phyloP scores from a whole-genome alignment of 1,140 invertebrate species.

The Chrysoperla carnea region DNA sequence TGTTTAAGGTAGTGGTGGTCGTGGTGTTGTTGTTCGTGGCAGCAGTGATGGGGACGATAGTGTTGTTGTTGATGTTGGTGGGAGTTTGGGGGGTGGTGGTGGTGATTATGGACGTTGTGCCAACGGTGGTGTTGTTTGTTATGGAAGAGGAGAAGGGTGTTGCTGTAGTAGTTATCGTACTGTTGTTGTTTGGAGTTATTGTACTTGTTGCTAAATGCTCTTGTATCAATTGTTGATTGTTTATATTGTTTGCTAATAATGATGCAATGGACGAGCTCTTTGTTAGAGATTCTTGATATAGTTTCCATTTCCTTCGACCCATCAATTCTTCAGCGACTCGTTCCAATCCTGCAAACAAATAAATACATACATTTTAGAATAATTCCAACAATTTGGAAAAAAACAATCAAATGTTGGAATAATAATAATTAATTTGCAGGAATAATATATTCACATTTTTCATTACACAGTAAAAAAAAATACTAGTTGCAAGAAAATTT shows the following conservation, averaged over 20 bases:
- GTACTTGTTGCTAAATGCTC: slow-evolving; percentile 7
- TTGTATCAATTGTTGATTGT: slow-evolving; percentile 19
- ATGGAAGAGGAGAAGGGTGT: slow-evolving; percentile 8
- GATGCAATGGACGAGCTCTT: slow-evolving; percentile 29
- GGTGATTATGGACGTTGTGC: slow-evolving; percentile 11
- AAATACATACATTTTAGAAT: slow-evolving; percentile 13
- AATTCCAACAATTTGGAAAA: slow-evolving; percentile 5
- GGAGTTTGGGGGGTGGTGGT: slow-evolving; percentile 6
- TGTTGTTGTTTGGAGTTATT: slow-evolving; percentile 10
- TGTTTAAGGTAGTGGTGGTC: background rate
- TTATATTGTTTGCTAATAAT: slow-evolving; percentile 25
- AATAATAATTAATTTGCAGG: no score
- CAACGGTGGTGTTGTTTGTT: slow-evolving; percentile 14
- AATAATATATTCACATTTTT: no score
- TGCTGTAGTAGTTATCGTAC: slow-evolving; percentile 11
- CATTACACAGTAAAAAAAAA: no score
- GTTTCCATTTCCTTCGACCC: slow-evolving; percentile 84
- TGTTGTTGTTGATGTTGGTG: slow-evolving; percentile 8
- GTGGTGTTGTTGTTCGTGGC: slow-evolving; percentile 13
- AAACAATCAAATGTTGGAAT: slow-evolving; percentile 7
- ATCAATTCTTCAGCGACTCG: slow-evolving; percentile 89
- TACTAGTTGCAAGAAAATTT: no score
- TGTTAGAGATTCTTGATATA: slow-evolving; percentile 67
- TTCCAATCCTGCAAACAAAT: slow-evolving; percentile 63
- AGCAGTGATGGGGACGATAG: slow-evolving; percentile 14